These are phyloP conservation scores for Tipula confusa DNA, from an alignment of 2,888 invertebrate species.

Conservation along the genomic window DNA sequence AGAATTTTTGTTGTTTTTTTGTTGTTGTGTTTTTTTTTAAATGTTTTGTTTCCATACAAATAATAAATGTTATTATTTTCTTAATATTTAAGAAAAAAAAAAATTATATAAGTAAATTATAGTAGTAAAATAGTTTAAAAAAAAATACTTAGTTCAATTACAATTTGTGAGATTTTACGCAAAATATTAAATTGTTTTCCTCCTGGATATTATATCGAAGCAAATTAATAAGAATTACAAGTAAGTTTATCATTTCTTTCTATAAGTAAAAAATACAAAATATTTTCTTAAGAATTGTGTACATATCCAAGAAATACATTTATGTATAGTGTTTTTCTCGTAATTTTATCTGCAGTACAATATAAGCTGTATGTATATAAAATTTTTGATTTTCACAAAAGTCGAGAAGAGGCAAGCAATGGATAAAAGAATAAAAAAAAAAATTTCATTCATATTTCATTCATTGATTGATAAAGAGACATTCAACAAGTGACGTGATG, in stretches of 20 bases:
- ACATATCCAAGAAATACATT: not conserved
- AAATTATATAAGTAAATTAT: not conserved
- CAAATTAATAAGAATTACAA: not conserved
- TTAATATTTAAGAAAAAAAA: conserved; percentile 25
- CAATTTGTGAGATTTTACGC: not conserved
- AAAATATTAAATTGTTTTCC: not conserved
- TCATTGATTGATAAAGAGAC: not conserved
- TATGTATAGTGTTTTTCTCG: not conserved
- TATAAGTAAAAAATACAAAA: not conserved
- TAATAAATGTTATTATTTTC: not conserved
- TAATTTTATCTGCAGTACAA: not conserved
- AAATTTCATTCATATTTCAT: conserved; percentile 14
- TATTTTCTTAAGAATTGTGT: not conserved
- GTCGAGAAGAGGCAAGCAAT: not conserved
- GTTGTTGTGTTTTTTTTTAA: not conserved
- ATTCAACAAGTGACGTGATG: conserved; percentile 25
- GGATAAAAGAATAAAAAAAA: not conserved
- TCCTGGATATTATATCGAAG: not conserved
- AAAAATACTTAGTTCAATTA: not conserved
- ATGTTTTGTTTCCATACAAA: not conserved
- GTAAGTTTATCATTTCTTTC: not conserved
- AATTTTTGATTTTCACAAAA: conserved; percentile 13
- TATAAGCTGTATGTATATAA: not conserved
- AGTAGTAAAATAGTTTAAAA: not conserved
- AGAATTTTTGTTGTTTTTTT: not conserved